phyloP scores from a whole-genome alignment of 2,888 invertebrate species.

The Tigriopus californicus region DNA sequence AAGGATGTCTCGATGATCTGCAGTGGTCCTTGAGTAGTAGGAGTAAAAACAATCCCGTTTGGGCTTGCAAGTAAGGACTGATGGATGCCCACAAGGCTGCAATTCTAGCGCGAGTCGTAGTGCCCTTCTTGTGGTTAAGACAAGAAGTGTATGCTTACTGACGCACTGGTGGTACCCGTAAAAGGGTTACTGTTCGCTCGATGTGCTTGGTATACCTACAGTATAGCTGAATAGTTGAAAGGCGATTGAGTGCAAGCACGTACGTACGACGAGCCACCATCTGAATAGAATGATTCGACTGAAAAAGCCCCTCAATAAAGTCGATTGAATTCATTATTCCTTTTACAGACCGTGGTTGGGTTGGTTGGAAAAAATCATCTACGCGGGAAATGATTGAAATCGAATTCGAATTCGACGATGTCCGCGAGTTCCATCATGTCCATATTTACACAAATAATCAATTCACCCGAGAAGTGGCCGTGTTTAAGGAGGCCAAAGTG shows the following conservation, averaged over 20 bases:
- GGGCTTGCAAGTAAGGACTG: too few relatives aligned
- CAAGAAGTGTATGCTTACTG: too few relatives aligned
- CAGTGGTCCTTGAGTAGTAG: too few relatives aligned
- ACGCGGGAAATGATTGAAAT: slow-evolving; percentile 47
- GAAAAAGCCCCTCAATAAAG: neutral
- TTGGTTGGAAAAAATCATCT: slow-evolving; percentile 53
- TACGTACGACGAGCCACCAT: neutral
- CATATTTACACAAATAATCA: slow-evolving; percentile 56
- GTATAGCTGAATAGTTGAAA: too few relatives aligned
- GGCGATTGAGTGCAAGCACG: neutral
- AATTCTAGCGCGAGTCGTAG: too few relatives aligned
- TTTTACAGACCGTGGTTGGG: slow-evolving; percentile 52
- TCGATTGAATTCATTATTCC: slow-evolving; percentile 20
- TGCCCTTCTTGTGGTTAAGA: too few relatives aligned
- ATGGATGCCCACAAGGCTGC: too few relatives aligned
- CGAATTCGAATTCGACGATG: slow-evolving; percentile 54
- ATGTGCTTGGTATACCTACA: too few relatives aligned
- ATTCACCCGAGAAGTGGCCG: slow-evolving; percentile 54
- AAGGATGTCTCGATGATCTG: too few relatives aligned
- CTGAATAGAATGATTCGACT: neutral
- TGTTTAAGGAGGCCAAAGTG: slow-evolving; percentile 54
- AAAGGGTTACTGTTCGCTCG: too few relatives aligned
- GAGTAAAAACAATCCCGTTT: too few relatives aligned
- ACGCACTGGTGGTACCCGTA: too few relatives aligned
- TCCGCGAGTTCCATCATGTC: slow-evolving; percentile 53